Percentiles rank a stretch among this genome's conserved stretches.
Evolutionary conservation across 64 coral and sea anemone species (phyloP).

Genomic region (Anthopleura sola): DNA sequence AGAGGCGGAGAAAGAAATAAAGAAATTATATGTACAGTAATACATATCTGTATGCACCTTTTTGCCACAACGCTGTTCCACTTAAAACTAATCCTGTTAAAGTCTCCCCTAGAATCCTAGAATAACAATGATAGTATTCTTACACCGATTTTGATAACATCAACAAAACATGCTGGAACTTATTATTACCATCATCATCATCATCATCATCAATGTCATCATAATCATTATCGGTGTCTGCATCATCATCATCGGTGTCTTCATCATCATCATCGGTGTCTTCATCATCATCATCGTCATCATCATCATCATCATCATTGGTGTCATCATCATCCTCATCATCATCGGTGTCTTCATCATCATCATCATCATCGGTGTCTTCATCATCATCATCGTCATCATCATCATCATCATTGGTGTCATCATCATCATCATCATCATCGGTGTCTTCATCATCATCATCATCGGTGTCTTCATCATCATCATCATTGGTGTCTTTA

Average conservation of each 20-base stretch:
- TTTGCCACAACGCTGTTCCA: slow-evolving; percentile 49
- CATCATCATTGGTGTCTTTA: too few species aligned
- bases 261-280: background rate
- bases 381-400: background rate
- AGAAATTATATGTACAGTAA: too few species aligned
- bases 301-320: background rate
- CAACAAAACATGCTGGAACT: background rate
- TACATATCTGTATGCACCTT: slow-evolving; percentile 4
- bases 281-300: background rate
- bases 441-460: background rate
- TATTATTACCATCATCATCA: background rate
- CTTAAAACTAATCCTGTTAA: slow-evolving; percentile 31
- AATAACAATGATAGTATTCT: background rate
- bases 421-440: background rate
- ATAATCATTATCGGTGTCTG: too few species aligned
- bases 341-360: background rate
- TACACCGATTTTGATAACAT: background rate
- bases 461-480: background rate
- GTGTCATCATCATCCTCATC: too few species aligned
- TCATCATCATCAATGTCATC: too few species aligned
- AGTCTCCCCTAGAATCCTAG: slow-evolving; percentile 42
- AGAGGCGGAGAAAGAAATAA: too few species aligned
- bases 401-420: too few species aligned
- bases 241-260: background rate
- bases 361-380: too few species aligned